phyloP scores from a whole-genome alignment of 2,888 invertebrate genomes.

The Orchesellides sinensis region DNA sequence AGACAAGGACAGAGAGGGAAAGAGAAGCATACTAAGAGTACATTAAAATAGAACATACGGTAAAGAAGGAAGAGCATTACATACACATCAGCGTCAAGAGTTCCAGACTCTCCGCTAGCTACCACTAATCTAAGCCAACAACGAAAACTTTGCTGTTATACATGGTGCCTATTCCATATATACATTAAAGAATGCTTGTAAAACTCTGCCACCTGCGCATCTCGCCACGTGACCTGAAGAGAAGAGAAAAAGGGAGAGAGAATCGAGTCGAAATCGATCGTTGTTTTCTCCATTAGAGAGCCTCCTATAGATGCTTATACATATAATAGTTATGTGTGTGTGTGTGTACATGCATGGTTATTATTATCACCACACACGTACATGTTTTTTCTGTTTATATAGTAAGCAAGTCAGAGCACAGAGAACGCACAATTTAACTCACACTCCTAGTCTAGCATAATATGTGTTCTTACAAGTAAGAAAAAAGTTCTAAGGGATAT shows the following conservation, averaged over 20 bases:
- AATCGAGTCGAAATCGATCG: slow-evolving; percentile 73
- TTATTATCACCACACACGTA: slow-evolving; percentile 29
- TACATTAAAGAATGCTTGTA: not conserved
- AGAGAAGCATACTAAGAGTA: slow-evolving; percentile 3
- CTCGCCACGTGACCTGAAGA: slow-evolving; percentile 68
- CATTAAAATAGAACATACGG: slow-evolving; percentile 59
- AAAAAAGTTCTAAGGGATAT: no score
- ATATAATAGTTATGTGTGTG: slow-evolving; percentile 2
- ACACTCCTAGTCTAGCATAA: no score
- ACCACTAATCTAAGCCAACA: slow-evolving; percentile 36
- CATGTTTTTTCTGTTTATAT: slow-evolving; percentile 10
- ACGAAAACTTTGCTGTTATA: slow-evolving; percentile 35
- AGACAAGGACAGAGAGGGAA: not conserved
- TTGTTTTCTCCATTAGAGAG: slow-evolving; percentile 53
- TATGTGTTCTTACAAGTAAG: no score
- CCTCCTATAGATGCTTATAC: slow-evolving; percentile 12
- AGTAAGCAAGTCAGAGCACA: not conserved
- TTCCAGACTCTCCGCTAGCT: not conserved
- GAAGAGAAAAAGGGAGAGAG: slow-evolving; percentile 55
- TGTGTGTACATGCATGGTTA: slow-evolving; percentile 6
- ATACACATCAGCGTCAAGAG: not conserved
- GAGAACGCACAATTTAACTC: not conserved
- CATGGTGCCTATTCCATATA: not conserved
- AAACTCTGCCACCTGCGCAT: slow-evolving; percentile 70
- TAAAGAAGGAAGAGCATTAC: slow-evolving; percentile 6